These are phyloP conservation scores for Micropoecilia bifurca DNA, from an alignment of 2,797 vertebrate species.

Conservation along the genomic window DNA sequence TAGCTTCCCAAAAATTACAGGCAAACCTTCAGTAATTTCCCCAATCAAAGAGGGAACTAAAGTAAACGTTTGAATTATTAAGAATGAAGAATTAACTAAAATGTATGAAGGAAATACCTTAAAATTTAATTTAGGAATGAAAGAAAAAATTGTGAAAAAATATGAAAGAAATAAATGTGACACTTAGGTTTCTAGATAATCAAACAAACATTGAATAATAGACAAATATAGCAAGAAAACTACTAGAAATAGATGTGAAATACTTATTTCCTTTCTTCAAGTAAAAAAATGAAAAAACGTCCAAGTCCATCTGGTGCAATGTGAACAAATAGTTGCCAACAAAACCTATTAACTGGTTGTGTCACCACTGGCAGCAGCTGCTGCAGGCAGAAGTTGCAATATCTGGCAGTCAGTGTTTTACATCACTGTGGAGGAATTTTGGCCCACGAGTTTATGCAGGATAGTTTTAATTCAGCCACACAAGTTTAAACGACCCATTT, in stretches of 20 bases:
- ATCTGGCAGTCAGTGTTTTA: background rate
- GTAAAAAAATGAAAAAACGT: background rate
- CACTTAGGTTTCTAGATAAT: background rate
- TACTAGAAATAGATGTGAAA: background rate
- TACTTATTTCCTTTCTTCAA: background rate
- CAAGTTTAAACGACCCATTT: background rate
- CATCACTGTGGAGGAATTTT: conserved; percentile 1
- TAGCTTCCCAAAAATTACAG: background rate
- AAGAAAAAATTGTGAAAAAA: background rate
- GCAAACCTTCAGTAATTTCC: background rate
- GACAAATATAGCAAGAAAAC: background rate
- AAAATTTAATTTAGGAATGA: background rate
- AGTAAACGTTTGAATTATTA: background rate
- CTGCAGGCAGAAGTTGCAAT: background rate
- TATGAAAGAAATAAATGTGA: background rate
- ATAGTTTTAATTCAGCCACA: background rate
- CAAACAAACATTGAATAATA: background rate
- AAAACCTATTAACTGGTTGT: background rate
- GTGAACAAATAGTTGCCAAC: background rate
- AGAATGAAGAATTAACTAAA: background rate
- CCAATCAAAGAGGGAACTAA: background rate
- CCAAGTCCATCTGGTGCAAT: background rate
- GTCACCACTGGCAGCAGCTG: background rate
- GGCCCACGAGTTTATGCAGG: background rate
- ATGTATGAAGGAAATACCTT: no score